Evolutionary conservation across 1,140 invertebrate genomes (phyloP), one percentile per base, ranked within the genome.

Genomic region (Apolygus lucorum): DNA sequence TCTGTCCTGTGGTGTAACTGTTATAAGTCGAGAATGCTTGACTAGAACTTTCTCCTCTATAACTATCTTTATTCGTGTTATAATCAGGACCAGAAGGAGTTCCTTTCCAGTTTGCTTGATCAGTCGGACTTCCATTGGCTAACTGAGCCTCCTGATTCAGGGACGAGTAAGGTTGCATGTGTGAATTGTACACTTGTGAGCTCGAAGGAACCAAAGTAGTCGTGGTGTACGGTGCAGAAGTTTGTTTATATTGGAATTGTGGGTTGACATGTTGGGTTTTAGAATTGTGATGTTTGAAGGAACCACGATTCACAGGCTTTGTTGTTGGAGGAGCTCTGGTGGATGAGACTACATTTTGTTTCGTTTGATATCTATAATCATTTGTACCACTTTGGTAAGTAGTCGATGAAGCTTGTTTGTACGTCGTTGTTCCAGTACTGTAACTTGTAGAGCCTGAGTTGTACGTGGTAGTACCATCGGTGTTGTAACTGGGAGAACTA

Each of bases 81-180:
- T n/a, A n/a, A n/a, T n/a, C n/a, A n/a, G n/a, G 34, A 42, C 34
- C 34, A 42, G 4, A 42, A 42, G 34, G n/a, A n/a, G n/a, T n/a
- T n/a, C n/a, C n/a, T 42, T 42, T 4, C 34, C 34, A 42, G 34
- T 42, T 42, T n/a, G n/a, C n/a, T n/a, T n/a, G n/a, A n/a, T 42
- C 34, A 42, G 17, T 17, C 4, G 34, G 34, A 17, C 17, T 42
- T 42, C 17, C 17, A 17, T 17, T 42, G 34, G 34, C 34, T 42
- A n/a, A n/a, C n/a, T n/a, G n/a, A n/a, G n/a, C n/a, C n/a, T n/a
- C n/a, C n/a, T n/a, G n/a, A n/a, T n/a, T 26, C 52, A 52, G 42
- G 21, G 27, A 49, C 2, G 49, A 25, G 66, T 63, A 62, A 54
- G 26, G 25, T 34, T 68, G 64, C 63, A 59, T 59, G 22, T 59